phyloP scores from a whole-genome alignment of 92 coral and sea anemone genomes.

The Galaxea fascicularis region DNA sequence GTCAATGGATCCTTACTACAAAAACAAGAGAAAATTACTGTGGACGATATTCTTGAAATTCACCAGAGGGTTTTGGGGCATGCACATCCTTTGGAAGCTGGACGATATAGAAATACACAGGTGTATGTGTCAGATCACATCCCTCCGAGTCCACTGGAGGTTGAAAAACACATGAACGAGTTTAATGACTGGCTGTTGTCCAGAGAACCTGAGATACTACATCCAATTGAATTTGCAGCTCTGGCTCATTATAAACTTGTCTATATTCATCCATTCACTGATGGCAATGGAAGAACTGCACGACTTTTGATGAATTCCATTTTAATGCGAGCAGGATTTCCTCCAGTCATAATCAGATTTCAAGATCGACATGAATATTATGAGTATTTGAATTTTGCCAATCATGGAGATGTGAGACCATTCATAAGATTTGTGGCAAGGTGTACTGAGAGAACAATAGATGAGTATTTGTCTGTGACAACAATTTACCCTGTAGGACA shows the following conservation, averaged over 20 bases:
- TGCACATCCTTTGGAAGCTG: conserved; percentile 96
- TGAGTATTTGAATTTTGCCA: conserved; percentile 88
- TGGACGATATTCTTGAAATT: conserved; percentile 81
- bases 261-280: conserved; percentile 97
- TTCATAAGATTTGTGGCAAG: conserved; percentile 95
- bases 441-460: conserved; percentile 95
- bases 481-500: conserved; percentile 91
- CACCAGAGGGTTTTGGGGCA: conserved; percentile 92
- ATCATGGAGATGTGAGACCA: conserved; percentile 95
- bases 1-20: conserved; percentile 88
- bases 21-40: conserved; percentile 74
- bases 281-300: conserved; percentile 96
- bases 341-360: conserved; percentile 92
- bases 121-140: conserved; percentile 93
- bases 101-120: conserved; percentile 85
- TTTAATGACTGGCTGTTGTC: conserved; percentile 89
- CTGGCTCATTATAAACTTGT: conserved; percentile 97
- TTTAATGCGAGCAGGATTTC: conserved; percentile 99
- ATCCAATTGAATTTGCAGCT: conserved; percentile 96
- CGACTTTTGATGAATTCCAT: conserved; percentile 94
- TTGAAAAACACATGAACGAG: conserved; percentile 85
- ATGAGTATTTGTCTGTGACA: conserved; percentile 91
- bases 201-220: conserved; percentile 77
- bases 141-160: conserved; percentile 92
- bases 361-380: conserved; percentile 91